A percentile compares a stretch with the other conserved stretches of the same genome.
These are phyloP conservation scores for Tenrec ecaudatus DNA, from an alignment of 2,113 vertebrate genomes.

Conservation along the genomic window DNA sequence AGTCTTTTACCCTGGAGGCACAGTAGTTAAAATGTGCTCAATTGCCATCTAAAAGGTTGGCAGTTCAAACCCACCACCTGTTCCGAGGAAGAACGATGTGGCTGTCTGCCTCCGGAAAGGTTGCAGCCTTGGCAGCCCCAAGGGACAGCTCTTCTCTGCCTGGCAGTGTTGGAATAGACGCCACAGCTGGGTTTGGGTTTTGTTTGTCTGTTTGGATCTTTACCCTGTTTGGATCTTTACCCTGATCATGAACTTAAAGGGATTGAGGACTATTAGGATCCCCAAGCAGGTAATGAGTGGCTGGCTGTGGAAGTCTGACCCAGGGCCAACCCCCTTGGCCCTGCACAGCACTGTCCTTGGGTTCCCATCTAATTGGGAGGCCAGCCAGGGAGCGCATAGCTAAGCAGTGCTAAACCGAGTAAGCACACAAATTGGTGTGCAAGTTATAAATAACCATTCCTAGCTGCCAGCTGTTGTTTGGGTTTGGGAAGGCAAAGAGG, in stretches of 20 bases:
- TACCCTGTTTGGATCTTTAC: neutral
- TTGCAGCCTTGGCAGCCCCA: neutral
- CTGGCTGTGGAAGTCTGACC: neutral
- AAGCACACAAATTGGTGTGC: neutral
- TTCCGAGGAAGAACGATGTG: neutral
- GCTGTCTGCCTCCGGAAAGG: neutral
- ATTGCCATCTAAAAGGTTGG: neutral
- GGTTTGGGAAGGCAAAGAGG: constrained; percentile 62
- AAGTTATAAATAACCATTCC: constrained; percentile 71
- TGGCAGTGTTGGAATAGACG: neutral
- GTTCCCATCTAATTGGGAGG: neutral
- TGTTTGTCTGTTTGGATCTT: neutral
- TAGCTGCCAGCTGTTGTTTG: constrained; percentile 74
- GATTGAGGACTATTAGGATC: neutral
- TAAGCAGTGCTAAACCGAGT: constrained; percentile 3
- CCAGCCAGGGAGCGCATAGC: neutral
- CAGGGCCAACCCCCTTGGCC: neutral
- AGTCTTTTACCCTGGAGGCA: too few relatives aligned
- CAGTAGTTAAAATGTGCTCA: neutral
- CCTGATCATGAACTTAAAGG: neutral
- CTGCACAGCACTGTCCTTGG: neutral
- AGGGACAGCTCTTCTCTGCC: neutral
- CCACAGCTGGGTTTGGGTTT: too few relatives aligned
- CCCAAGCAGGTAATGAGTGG: neutral
- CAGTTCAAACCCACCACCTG: neutral